phyloP scores from a whole-genome alignment of 1,140 invertebrate genomes.

The Caenorhabditis remanei region DNA sequence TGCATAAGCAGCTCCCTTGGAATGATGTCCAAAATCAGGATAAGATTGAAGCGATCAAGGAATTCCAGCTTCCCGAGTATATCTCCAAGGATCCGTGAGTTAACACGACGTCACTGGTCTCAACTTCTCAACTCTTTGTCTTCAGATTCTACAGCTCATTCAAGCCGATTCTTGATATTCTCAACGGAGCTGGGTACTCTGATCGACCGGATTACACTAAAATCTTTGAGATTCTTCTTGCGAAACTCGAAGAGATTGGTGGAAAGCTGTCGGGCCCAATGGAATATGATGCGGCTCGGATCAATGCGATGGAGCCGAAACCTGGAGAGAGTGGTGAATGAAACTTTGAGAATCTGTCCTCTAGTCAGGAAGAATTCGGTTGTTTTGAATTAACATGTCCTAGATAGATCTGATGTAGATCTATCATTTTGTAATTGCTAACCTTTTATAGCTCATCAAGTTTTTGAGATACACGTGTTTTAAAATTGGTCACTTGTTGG shows the following conservation, averaged over 20 bases:
- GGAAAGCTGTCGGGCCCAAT: constrained; percentile 33
- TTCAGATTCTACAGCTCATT: background rate
- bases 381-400: too few relatives aligned
- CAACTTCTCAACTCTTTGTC: too few relatives aligned
- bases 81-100: background rate
- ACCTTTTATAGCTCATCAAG: background rate
- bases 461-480: too few relatives aligned
- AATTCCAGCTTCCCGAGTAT: background rate
- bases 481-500: too few relatives aligned
- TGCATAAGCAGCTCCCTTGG: constrained; percentile 44
- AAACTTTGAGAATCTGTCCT: too few relatives aligned
- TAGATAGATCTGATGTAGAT: background rate
- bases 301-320: background rate
- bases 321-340: background rate
- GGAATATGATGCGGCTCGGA: constrained; percentile 5
- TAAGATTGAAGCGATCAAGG: background rate
- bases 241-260: background rate
- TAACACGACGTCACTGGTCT: too few relatives aligned
- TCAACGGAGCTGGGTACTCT: background rate
- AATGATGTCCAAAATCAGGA: background rate
- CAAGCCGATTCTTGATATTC: background rate
- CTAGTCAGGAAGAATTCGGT: too few relatives aligned
- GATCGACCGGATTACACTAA: constrained; percentile 1
- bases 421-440: background rate
- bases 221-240: background rate